A percentile compares a stretch with the other conserved stretches of the same genome.
phyloP scores from a whole-genome alignment of 2,797 vertebrate species.

The Gallinago nigripennis region DNA sequence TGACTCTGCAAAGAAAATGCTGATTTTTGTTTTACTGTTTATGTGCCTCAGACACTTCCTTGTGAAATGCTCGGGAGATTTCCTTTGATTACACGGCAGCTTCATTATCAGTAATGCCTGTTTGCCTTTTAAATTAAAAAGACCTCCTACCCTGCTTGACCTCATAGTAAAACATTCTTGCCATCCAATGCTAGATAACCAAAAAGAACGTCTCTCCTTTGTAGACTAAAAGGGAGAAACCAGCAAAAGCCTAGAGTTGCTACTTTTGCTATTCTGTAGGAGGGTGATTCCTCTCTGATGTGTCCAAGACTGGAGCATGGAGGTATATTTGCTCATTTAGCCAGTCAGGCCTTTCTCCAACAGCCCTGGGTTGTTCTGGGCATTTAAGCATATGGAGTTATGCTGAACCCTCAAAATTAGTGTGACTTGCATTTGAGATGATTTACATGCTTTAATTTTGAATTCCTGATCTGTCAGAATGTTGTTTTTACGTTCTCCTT shows the following conservation, averaged over 20 bases:
- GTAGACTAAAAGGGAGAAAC: not conserved
- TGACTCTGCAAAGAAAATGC: constrained; percentile 5
- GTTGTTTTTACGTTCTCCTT: not conserved
- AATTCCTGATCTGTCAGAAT: not conserved
- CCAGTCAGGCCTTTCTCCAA: not conserved
- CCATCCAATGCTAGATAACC: not conserved
- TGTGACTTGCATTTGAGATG: not conserved
- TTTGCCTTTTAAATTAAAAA: constrained; percentile 65
- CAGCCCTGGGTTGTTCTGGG: not conserved
- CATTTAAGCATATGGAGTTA: not conserved
- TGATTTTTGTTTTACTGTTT: constrained; percentile 2
- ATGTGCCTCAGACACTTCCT: constrained; percentile 31
- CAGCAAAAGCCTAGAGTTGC: not conserved
- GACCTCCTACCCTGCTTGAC: constrained; percentile 25
- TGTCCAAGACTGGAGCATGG: not conserved
- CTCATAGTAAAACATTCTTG: constrained; percentile 51
- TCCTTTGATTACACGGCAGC: constrained; percentile 54
- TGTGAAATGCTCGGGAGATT: constrained; percentile 35
- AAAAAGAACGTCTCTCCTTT: constrained; percentile 15
- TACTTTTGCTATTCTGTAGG: not conserved
- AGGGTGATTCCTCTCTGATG: not conserved
- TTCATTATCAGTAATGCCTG: constrained; percentile 64
- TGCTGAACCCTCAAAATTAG: not conserved
- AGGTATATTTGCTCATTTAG: not conserved
- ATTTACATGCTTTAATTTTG: not conserved